These are phyloP conservation scores for Cygnus buccinator DNA, from an alignment of 2,113 vertebrate species.

Conservation along the genomic window DNA sequence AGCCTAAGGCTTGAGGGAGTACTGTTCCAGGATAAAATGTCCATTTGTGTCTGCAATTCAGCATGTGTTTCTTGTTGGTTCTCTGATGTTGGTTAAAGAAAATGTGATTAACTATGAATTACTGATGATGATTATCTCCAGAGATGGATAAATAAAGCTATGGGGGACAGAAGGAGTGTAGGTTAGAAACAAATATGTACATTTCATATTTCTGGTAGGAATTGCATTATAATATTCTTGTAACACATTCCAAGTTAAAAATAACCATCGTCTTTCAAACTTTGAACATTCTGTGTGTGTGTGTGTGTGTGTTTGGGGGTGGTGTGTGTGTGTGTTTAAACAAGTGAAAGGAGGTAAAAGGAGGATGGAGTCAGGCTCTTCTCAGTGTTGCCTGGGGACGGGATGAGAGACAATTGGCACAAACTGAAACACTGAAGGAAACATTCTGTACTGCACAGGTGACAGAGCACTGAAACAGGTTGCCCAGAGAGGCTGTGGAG, in stretches of 20 bases:
- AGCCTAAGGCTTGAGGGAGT: neutral
- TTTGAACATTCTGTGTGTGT: neutral
- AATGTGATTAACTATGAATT: neutral
- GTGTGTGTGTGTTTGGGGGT: too few species aligned
- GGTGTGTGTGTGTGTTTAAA: neutral
- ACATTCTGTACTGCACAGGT: neutral
- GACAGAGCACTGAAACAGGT: too few species aligned
- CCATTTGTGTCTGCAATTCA: constrained; percentile 1
- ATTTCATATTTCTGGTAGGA: neutral
- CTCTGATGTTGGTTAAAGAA: constrained; percentile 27
- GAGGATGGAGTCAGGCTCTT: neutral
- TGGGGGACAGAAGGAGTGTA: neutral
- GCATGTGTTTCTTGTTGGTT: neutral
- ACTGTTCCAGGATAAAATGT: neutral
- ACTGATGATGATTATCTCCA: neutral
- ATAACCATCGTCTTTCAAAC: neutral
- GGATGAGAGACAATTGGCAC: neutral
- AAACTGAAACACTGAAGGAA: neutral
- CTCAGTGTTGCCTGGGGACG: neutral
- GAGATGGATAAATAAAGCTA: neutral
- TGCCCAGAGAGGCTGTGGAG: too few species aligned
- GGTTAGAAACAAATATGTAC: neutral
- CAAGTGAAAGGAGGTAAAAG: neutral
- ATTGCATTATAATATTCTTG: neutral
- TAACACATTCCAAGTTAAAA: too few species aligned